Evolutionary conservation across 2,888 invertebrate species (phyloP).

Genomic region (Gisinianus flammeolus): DNA sequence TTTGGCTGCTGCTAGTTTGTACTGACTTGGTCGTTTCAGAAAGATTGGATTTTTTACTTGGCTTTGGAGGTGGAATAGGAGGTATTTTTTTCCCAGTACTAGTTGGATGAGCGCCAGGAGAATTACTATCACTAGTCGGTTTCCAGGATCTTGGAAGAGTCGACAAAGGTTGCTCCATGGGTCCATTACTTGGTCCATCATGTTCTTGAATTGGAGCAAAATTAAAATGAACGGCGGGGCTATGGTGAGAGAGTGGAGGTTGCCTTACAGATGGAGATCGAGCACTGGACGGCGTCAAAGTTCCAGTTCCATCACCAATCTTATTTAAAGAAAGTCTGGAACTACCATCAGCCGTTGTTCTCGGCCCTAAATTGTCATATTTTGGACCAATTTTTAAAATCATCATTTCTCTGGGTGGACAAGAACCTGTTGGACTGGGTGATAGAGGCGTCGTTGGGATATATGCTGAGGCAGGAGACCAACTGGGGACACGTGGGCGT

Average conservation of each 20-base stretch:
- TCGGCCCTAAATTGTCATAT: slow-evolving; percentile 89
- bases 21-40: slow-evolving; percentile 38
- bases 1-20: slow-evolving; percentile 35
- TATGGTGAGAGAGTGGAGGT: slow-evolving; percentile 36
- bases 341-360: slow-evolving; percentile 86
- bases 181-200: slow-evolving; percentile 31
- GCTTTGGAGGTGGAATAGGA: slow-evolving; percentile 59
- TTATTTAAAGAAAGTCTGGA: slow-evolving; percentile 85
- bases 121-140: slow-evolving; percentile 13
- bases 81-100: slow-evolving; percentile 49
- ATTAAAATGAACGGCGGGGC: slow-evolving; percentile 42
- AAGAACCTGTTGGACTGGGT: slow-evolving; percentile 50
- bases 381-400: slow-evolving; percentile 77
- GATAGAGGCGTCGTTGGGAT: slow-evolving; percentile 59
- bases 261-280: slow-evolving; percentile 40
- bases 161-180: slow-evolving; percentile 32
- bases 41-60: slow-evolving; percentile 55
- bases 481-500: slow-evolving; percentile 80
- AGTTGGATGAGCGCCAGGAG: slow-evolving; percentile 27
- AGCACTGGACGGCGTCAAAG: slow-evolving; percentile 35
- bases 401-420: slow-evolving; percentile 63
- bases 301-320: slow-evolving; percentile 62
- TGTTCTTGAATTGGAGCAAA: slow-evolving; percentile 54
- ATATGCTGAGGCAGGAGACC: slow-evolving; percentile 62
- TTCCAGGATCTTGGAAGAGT: slow-evolving; percentile 45